Evolutionary conservation across 2,113 vertebrate genomes (phyloP), one percentile per base, ranked within the genome.

Genomic region (Tyto alba): DNA sequence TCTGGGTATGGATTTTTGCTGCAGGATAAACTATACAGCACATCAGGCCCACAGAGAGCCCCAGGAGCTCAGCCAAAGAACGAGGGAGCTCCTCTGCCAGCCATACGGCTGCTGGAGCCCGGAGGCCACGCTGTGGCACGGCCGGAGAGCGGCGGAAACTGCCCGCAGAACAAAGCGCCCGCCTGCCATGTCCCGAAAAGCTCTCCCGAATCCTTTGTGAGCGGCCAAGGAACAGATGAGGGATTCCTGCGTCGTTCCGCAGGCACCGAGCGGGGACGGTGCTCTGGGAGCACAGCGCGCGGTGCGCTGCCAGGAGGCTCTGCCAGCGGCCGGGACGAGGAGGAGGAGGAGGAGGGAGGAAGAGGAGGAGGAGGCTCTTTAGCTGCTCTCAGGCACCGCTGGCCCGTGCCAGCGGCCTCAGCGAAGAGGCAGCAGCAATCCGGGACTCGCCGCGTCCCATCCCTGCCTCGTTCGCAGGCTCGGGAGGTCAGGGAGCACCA

Each of bases 81-180:
- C 0, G 0, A 11, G 43, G 57, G 26, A 83, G 50, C 50, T 45
- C 50, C 78, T n/a, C 47, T 81, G 86, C 55, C 86, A 92, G 75
- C 10, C 3, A 0, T 6, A n/a, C 3, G 3, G 85, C 47, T 69
- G 82, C 79, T 1, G 1, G 34, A 66, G 55, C 20, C 62, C 2
- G 0, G 47, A 64, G 68, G 55, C 71, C 72, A 62, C 2, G 40
- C 81, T 25, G 41, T 2, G 6, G 78, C 91, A 91, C 0, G 1
- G 94, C 74, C 0, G 1, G 69, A 26, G 53, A 80, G 48, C 15
- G 7, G 78, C 2, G 4, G 82, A 71, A 73, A 63, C 3, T 1
- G 2, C 30, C 34, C 0, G 0, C 4, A 3, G 68, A 74, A 88
- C 77, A 94, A 81, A 92, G 80, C 1, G 0, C 45, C 81, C 0